Evolutionary conservation across 2,113 vertebrate genomes (phyloP), one percentile per base, ranked within the genome.

Genomic region (Vidua chalybeata): DNA sequence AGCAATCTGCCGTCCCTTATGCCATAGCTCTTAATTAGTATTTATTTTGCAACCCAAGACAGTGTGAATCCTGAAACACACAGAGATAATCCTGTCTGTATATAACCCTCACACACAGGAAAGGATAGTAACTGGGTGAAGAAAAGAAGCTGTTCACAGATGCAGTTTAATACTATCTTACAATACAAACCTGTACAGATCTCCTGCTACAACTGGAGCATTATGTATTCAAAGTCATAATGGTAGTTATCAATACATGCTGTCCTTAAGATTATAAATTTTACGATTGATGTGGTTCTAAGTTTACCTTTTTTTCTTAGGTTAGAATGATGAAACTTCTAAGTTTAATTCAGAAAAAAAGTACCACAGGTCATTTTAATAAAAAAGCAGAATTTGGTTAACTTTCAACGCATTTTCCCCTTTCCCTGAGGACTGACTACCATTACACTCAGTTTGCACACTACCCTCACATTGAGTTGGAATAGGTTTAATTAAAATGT

Each of bases 1-100:
- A 61, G 51, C 68, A n/a, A n/a, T n/a, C 37, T 7, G 2, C 2
- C 2, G 4, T 1, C 18, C 9, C 37, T n/a, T 27, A 46, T 1
- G 6, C 39, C 59, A 51, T 1, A 81, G 37, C 23, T 52, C 19
- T 41, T 35, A 71, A 31, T 11, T 8, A 51, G 66, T 10, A 35
- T 45, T 46, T 59, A 35, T 59, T 90, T 79, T 75, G 15, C 39
- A 88, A 54, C 21, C n/a, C 28, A 41, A 72, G 58, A 35, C 48
- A 82, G 39, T 6, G 8, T 5, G 17, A 79, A 49, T 51, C 18
- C 35, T 72, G 35, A 46, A 63, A 54, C 6, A 46, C 12, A 79
- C 1, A 6, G 11, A 61, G 26, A 33, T 18, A 71, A 66, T 62
- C 24, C 35, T 69, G 31, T 20, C 20, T 66, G 11, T 20, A 45